Base-by-base conservation (phyloP, 1,140 invertebrate species). In the Heterodera carotae region DNA sequence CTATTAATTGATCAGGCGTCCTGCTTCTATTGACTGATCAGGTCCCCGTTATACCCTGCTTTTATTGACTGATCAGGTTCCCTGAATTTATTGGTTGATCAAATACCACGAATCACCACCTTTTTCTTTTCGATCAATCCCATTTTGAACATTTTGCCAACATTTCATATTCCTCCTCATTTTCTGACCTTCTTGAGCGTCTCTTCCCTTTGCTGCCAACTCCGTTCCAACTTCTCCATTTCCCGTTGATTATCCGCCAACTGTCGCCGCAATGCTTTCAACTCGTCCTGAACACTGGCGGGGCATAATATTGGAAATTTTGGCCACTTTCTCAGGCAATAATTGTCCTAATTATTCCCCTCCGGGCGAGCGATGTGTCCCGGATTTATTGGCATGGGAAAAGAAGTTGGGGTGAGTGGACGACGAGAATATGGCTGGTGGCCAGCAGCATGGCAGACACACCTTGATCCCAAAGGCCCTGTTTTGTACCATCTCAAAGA, bases 221-320 rank as follows among this genome's bases (percentile, higher is more conserved):
- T 87, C 78, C 90, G 89, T 82, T 89, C 89, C 88, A 92, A 89
- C 60, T 90, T 88, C 39, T 88, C 87, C 87, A 91, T 89, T 84
- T 91, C 89, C 80, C 88, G 85, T 31, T 91, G 88, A 84, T 92
- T 92, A 76, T 91, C 86, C 39, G 88, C 88, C 53, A 90, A 67
- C 66, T 87, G 82, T 66, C 81, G 83, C 64, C 77, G 75, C 25
- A 86, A 76, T 60, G 69, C 87, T 85, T 88, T 81, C 88, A 91
- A 85, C 84, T 89, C 80, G 81, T 90, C 90, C 80, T 90, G 56
- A 77, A 88, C 82, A n/a, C n/a, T n/a, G n/a, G n/a, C 12, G 22
- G 15, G 33, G 27, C 22, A 15, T 66, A 43, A 0, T 2, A 12
- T 43, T 43, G 6, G 39, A 6, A 6, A 43, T 8, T 43, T 66